These are phyloP conservation scores for Zeuzera pyrina DNA, from an alignment of 2,888 invertebrate genomes.

Conservation along the genomic window DNA sequence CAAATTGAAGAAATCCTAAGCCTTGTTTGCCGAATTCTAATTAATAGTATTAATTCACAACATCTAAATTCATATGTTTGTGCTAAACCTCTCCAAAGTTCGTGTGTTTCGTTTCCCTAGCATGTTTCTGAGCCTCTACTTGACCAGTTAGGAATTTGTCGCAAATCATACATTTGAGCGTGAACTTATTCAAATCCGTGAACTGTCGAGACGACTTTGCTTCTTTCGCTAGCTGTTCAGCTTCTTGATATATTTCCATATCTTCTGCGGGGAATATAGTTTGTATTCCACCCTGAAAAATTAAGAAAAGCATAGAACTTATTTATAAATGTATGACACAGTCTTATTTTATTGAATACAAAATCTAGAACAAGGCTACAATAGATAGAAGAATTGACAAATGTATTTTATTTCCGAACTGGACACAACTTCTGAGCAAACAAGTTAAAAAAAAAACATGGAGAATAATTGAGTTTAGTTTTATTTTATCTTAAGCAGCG, in stretches of 20 bases:
- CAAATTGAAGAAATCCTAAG: too few relatives aligned
- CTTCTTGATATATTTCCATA: conserved; percentile 80
- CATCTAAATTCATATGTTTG: background rate
- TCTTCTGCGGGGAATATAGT: conserved; percentile 88
- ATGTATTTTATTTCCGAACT: too few relatives aligned
- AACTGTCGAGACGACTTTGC: conserved; percentile 92
- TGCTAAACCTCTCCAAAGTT: conserved; percentile 84
- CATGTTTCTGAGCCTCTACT: conserved; percentile 87
- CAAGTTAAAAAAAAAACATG: too few relatives aligned
- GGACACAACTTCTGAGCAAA: too few relatives aligned
- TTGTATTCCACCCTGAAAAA: conserved; percentile 78
- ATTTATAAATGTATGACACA: too few relatives aligned
- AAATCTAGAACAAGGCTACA: conserved; percentile 4
- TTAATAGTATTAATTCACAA: background rate
- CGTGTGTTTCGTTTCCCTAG: conserved; percentile 86
- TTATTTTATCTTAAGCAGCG: too few relatives aligned
- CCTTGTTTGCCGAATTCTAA: too few relatives aligned
- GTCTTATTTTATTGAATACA: too few relatives aligned
- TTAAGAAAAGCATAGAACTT: too few relatives aligned
- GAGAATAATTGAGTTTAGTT: too few relatives aligned
- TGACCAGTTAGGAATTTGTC: conserved; percentile 84
- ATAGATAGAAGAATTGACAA: too few relatives aligned
- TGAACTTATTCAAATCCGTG: conserved; percentile 91
- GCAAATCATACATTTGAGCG: conserved; percentile 88
- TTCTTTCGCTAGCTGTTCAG: conserved; percentile 88